Evolutionary conservation across 2,113 vertebrate species (phyloP).

Genomic region (Symphodus melops): DNA sequence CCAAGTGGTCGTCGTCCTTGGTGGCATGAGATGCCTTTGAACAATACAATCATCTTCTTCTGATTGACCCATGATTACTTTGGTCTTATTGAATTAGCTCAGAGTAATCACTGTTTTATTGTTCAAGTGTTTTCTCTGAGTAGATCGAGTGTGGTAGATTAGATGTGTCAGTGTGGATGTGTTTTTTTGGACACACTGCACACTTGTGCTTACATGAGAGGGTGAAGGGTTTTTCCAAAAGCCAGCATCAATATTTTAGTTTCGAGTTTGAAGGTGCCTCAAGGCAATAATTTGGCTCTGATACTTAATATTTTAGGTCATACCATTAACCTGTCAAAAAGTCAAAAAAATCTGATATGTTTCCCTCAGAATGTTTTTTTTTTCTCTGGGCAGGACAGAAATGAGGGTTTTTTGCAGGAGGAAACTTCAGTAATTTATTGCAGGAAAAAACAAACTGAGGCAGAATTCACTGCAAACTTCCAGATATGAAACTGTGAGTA

Average conservation of each 20-base stretch:
- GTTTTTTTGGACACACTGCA: not conserved
- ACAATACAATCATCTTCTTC: not conserved
- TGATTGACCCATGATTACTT: slow-evolving; percentile 48
- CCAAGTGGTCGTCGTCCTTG: slow-evolving; percentile 48
- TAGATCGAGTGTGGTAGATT: slow-evolving; percentile 41
- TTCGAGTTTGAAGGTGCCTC: slow-evolving; percentile 9
- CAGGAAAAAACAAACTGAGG: not conserved
- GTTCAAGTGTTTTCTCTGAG: slow-evolving; percentile 55
- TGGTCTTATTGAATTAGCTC: slow-evolving; percentile 54
- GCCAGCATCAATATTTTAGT: not conserved
- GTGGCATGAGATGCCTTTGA: slow-evolving; percentile 42
- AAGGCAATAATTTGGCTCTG: not conserved
- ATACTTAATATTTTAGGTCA: slow-evolving; percentile 17
- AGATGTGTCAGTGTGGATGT: slow-evolving; percentile 15
- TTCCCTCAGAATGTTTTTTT: not conserved
- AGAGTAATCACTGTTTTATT: slow-evolving; percentile 50
- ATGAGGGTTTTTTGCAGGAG: not conserved
- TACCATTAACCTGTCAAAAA: slow-evolving; percentile 32
- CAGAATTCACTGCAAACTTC: not conserved
- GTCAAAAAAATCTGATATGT: not conserved
- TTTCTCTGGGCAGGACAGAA: not conserved
- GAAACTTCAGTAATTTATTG: not conserved
- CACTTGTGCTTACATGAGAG: not conserved
- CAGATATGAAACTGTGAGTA: not conserved
- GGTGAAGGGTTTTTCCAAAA: not conserved